These are phyloP conservation scores for Quiscalus mexicanus DNA, from an alignment of 2,113 vertebrate species.

Conservation along the genomic window DNA sequence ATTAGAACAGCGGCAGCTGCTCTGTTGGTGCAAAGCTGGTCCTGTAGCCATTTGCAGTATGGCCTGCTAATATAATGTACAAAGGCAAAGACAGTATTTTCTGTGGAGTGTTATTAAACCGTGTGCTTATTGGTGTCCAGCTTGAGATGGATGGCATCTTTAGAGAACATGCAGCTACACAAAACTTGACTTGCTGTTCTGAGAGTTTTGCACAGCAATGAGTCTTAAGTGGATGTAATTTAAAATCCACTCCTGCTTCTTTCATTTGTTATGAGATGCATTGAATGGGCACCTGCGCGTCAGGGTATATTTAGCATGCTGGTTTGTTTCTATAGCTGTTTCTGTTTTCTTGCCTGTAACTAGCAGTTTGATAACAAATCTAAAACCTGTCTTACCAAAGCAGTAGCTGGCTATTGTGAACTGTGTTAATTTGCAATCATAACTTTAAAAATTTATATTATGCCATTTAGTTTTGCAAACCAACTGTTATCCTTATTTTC, in stretches of 20 bases:
- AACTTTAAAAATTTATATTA: conserved; percentile 24
- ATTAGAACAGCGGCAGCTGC: not conserved
- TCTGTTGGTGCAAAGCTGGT: not conserved
- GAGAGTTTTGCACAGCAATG: not conserved
- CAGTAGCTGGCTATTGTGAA: not conserved
- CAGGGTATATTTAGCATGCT: not conserved
- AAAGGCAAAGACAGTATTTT: not conserved
- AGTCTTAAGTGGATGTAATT: not conserved
- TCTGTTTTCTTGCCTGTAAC: not conserved
- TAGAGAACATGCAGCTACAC: not conserved
- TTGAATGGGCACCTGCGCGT: not conserved
- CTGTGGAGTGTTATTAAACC: not conserved
- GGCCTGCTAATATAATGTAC: not conserved
- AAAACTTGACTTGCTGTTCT: not conserved
- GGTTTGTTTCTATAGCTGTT: not conserved
- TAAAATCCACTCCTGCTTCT: not conserved
- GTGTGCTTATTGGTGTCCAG: not conserved
- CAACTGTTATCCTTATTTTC: conserved; percentile 22
- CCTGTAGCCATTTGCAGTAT: not conserved
- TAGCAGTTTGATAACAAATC: not conserved
- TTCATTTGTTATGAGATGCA: not conserved
- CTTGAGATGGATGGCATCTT: not conserved
- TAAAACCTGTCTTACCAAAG: not conserved
- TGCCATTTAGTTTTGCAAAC: not conserved
- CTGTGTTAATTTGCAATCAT: conserved; percentile 14